These are phyloP conservation scores for Bombylius major DNA, from an alignment of 2,888 invertebrate species.

Conservation along the genomic window DNA sequence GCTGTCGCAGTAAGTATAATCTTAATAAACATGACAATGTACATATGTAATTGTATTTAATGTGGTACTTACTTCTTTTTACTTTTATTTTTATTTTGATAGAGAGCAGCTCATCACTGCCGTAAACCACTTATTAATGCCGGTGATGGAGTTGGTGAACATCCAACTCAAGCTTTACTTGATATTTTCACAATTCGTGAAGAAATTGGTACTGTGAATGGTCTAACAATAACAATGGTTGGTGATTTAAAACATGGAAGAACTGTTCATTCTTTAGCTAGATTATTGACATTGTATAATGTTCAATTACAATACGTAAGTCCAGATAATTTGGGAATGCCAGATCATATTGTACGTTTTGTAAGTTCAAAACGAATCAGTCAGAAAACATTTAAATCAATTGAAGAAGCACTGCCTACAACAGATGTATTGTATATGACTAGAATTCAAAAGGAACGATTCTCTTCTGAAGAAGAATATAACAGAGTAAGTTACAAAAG, in stretches of 20 bases:
- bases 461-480: slow-evolving; percentile 71
- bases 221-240: slow-evolving; percentile 92
- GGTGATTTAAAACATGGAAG: slow-evolving; percentile 96
- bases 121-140: slow-evolving; percentile 93
- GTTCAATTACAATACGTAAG: slow-evolving; percentile 87
- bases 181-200: slow-evolving; percentile 97
- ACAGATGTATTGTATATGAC: slow-evolving; percentile 99
- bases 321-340: slow-evolving; percentile 81
- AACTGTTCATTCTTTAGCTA: slow-evolving; percentile 94
- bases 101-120: slow-evolving; percentile 67
- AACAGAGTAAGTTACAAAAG: slow-evolving; percentile 66
- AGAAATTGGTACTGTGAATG: slow-evolving; percentile 97
- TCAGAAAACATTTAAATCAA: slow-evolving; percentile 47
- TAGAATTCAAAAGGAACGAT: slow-evolving; percentile 90
- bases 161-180: slow-evolving; percentile 93
- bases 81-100: neutral
- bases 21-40: neutral
- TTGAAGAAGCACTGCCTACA: slow-evolving; percentile 79
- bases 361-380: slow-evolving; percentile 64
- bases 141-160: slow-evolving; percentile 94
- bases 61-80: neutral
- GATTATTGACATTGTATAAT: slow-evolving; percentile 85
- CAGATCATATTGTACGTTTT: slow-evolving; percentile 67
- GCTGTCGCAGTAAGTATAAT: slow-evolving; percentile 63
- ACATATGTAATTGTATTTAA: neutral